A percentile compares a stretch with the other conserved stretches of the same genome.
Evolutionary conservation across 2,888 invertebrate genomes (phyloP).

Genomic region (Opisthograptis luteolata): DNA sequence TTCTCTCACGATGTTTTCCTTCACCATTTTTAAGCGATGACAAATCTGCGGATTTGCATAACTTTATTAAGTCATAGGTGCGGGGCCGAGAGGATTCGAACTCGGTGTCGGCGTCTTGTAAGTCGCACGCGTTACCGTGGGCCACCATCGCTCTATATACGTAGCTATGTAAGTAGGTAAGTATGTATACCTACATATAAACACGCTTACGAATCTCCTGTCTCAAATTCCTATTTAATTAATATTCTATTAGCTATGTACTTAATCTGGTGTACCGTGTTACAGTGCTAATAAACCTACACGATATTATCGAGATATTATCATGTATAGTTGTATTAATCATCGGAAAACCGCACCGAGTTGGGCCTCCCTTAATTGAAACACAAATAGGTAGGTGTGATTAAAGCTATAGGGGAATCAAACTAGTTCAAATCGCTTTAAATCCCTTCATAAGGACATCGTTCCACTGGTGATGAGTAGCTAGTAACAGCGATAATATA

Average conservation of each 20-base stretch:
- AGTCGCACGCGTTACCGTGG: too few relatives aligned
- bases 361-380: constrained; percentile 71
- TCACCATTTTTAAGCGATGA: too few relatives aligned
- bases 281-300: constrained; percentile 21
- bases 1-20: too few relatives aligned
- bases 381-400: constrained; percentile 77
- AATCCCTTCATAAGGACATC: constrained; percentile 44
- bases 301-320: constrained; percentile 22
- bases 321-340: constrained; percentile 52
- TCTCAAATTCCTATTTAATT: constrained; percentile 28
- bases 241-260: constrained; percentile 23
- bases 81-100: too few relatives aligned
- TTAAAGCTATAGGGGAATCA: constrained; percentile 66
- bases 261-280: constrained; percentile 20
- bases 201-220: background rate
- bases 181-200: constrained; percentile 5
- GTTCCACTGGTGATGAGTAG: background rate
- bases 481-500: background rate
- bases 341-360: constrained; percentile 63
- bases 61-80: too few relatives aligned
- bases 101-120: too few relatives aligned
- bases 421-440: constrained; percentile 59
- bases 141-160: too few relatives aligned
- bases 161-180: background rate
- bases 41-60: too few relatives aligned